Base-by-base conservation (phyloP, 2,888 invertebrate genomes). In the Chaetogeoica ovagalla region DNA sequence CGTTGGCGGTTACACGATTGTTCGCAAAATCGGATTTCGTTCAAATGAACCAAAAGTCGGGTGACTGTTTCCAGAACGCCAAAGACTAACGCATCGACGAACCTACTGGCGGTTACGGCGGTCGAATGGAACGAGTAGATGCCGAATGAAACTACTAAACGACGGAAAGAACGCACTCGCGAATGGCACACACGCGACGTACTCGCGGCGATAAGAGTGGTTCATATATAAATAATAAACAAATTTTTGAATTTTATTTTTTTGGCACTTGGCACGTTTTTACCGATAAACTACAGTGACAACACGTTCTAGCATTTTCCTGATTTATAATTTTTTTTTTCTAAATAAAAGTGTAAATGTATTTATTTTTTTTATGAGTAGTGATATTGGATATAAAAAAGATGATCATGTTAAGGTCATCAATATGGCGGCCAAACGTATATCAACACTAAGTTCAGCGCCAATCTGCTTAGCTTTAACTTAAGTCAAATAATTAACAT, bases 271-370 rank as follows among this genome's bases (percentile, higher is more conserved):
- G 62, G 52, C 52, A 52, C 63, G 63, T 65, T 63, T 55, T 55
- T 65, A 74, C 73, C 63, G 37, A 73, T 73, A 71, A 59, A 71
- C 59, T 71, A 13, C 59, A 21, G 71, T 59, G 59, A 71, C 71
- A 71, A 59, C 59, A 71, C 59, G 39, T 71, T 59, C 48, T 71
- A 71, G 23, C 19, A 71, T 71, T 71, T 71, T 70, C 39, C 21
- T 71, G 59, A 48, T 71, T 59, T 71, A 39, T 39, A 59, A 71
- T n/a, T n/a, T n/a, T n/a, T n/a, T 59, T 71, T 71, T 71, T 71
- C 55, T 30, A n/a, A 17, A 9, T 69, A 37, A 39, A 69, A 9
- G 30, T 48, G 19, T 19, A 55, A 55, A 55, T 71, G 15, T n/a
- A n/a, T n/a, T n/a, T 52, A 71, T 59, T n/a, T 71, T 71, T 71